Base-by-base conservation (phyloP, 2,797 vertebrate genomes). In the Lepilemur ruficaudatus region DNA sequence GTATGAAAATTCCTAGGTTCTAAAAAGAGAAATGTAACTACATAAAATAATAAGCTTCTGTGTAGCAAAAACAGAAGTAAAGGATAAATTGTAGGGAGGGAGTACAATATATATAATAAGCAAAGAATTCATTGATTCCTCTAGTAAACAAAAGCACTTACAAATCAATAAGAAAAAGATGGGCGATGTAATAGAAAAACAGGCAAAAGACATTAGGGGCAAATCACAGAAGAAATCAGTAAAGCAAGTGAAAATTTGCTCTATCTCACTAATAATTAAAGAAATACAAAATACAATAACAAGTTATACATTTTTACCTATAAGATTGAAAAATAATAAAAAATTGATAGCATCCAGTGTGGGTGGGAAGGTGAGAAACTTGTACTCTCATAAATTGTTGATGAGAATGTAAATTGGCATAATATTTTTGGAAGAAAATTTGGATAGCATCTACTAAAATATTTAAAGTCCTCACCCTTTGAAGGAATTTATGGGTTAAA, bases 151-250 rank as follows among this genome's bases (percentile, higher is more conserved):
- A 85, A 96, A 57, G 12, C 52, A 46, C 67, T 46, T 86, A 67
- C 43, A 88, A 89, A 95, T 82, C n/a, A 83, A n/a, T 41, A 78
- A 81, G 28, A 81, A 95, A 89, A 82, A 89, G 84, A 70, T 85
- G 14, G 90, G 28, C 7, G 52, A 55, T 46, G 28, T 30, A 89
- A 52, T 7, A 93, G 72, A 92, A 97, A 86, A 81, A 65, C 13
- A 15, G 20, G 13, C 46, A 94, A 86, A 91, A 46, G n/a, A 48
- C 23, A 38, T 57, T 59, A 90, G 46, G 79, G 22, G 43, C 32
- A 59, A 94, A 76, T 94, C 41, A 89, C 28, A 88, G 43, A 80
- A 90, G 79, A 92, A 93, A 90, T 84, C 76, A 83, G 23, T 48
- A 85, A 72, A 96, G 25, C 32, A 80, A 67, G 15, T 76, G 65